Conservation (phyloP, 2,888 invertebrate species). For the Drosophila neotestacea region DNA sequence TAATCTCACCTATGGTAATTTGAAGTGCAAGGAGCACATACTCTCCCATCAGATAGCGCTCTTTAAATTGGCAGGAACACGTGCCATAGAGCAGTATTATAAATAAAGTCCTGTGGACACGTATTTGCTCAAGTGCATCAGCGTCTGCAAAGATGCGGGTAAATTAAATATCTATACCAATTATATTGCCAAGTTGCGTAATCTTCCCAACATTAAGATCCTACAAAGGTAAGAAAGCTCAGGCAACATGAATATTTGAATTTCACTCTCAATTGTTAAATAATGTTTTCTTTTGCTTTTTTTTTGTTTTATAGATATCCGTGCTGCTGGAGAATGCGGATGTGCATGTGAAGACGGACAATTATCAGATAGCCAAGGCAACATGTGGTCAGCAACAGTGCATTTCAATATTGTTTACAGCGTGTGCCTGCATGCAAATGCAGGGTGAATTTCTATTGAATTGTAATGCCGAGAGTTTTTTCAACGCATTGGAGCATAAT, state of each 20-base stretch:
- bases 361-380: conserved; percentile 85
- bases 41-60: conserved; percentile 89
- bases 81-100: conserved; percentile 81
- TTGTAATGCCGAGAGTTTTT: conserved; percentile 89
- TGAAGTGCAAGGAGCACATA: conserved; percentile 90
- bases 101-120: conserved; percentile 78
- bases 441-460: conserved; percentile 94
- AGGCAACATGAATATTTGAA: too few species aligned
- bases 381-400: conserved; percentile 73
- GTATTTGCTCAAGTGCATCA: conserved; percentile 78
- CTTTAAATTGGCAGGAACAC: conserved; percentile 86
- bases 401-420: conserved; percentile 83
- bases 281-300: too few species aligned
- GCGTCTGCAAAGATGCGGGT: conserved; percentile 80
- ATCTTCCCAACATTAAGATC: conserved; percentile 78
- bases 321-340: conserved; percentile 87
- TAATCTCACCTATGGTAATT: conserved; percentile 88
- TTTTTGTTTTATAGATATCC: conserved; percentile 73
- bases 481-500: conserved; percentile 88
- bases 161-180: conserved; percentile 85
- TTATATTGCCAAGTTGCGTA: conserved; percentile 82
- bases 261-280: too few species aligned
- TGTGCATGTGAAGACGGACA: conserved; percentile 86
- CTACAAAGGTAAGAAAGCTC: conserved; percentile 78
- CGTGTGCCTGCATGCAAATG: conserved; percentile 86